phyloP scores from a whole-genome alignment of 1,140 invertebrate genomes.

The Drosophila kepulauana region DNA sequence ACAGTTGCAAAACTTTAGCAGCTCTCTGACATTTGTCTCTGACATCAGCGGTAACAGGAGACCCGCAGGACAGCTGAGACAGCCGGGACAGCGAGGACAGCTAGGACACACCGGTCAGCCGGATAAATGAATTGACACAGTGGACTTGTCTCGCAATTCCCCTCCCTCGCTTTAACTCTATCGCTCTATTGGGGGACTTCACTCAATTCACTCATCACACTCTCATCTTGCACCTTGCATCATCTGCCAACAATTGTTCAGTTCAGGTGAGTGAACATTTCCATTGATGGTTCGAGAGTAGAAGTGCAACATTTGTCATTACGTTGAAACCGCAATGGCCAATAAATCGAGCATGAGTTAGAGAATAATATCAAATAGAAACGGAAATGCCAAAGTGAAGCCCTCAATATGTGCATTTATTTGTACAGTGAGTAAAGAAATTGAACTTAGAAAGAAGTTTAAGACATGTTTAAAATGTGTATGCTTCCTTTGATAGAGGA shows the following conservation, averaged over 20 bases:
- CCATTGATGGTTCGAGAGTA: conserved; percentile 17
- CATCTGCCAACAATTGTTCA: conserved; percentile 17
- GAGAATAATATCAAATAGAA: background rate
- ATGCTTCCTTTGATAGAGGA: no score
- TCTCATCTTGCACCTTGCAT: conserved; percentile 34
- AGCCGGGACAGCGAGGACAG: background rate
- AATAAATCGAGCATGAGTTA: conserved; percentile 11
- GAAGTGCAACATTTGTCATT: conserved; percentile 33
- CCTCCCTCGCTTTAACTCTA: conserved; percentile 35
- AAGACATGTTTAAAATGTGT: background rate
- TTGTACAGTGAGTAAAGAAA: no score
- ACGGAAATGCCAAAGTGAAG: background rate
- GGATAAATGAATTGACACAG: conserved; percentile 66
- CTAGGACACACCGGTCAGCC: conserved; percentile 27
- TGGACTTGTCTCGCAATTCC: background rate
- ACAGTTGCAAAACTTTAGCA: conserved; percentile 66
- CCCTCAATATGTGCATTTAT: no score
- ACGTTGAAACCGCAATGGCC: background rate
- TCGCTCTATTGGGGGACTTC: background rate
- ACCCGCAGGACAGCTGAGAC: conserved; percentile 12
- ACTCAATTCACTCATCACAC: conserved; percentile 15
- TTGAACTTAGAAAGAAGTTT: background rate
- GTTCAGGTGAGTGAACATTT: conserved; percentile 10
- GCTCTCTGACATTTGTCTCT: conserved; percentile 47
- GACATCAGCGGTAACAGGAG: conserved; percentile 57